Evolutionary conservation across 2,888 invertebrate genomes (phyloP), one percentile per base, ranked within the genome.

Genomic region (Ferrisia virgata): DNA sequence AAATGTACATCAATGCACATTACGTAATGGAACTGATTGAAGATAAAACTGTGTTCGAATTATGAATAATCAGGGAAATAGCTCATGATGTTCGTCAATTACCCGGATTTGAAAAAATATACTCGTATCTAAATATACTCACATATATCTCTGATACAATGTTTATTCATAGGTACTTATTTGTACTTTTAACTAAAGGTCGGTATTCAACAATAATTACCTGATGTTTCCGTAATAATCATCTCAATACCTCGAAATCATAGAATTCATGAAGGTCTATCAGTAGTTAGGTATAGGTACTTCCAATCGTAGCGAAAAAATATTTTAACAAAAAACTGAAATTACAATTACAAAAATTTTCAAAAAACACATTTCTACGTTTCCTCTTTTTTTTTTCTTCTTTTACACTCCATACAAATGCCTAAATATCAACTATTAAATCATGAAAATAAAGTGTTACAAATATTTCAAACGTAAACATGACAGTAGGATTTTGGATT

Each of bases 381-480:
- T 64, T 53, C 11, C 8, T 53, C 5, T n/a, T 22, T 18, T 22
- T 18, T 53, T 22, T 22, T 53, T 3, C 47, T 22, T 18, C 53
- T 18, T 53, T 31, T 28, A 13, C 15, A 28, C 28, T 64, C 28
- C 28, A 64, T 64, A 64, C 36, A 36, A 36, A 15, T 76, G 33
- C 28, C 33, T 76, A 36, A 18, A 76, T 36, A 76, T 36, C 22
- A 36, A 6, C 72, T 36, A 76, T 76, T 76, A 36, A 76, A 36
- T 76, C 72, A 76, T 15, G 9, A 22, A 13, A 31, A 31, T 31
- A 53, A 53, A 64, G 72, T 36, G 33, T 76, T 36, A 76, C 72
- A 76, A 76, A 36, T 76, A 76, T 76, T 76, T 76, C 72, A 76
- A 76, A 76, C 36, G 11, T 36, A 76, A 76, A 76, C 36, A 76